Percentiles rank a stretch among this genome's conserved stretches.
These are phyloP conservation scores for Carabus problematicus DNA, from an alignment of 2,888 invertebrate genomes.

Conservation along the genomic window DNA sequence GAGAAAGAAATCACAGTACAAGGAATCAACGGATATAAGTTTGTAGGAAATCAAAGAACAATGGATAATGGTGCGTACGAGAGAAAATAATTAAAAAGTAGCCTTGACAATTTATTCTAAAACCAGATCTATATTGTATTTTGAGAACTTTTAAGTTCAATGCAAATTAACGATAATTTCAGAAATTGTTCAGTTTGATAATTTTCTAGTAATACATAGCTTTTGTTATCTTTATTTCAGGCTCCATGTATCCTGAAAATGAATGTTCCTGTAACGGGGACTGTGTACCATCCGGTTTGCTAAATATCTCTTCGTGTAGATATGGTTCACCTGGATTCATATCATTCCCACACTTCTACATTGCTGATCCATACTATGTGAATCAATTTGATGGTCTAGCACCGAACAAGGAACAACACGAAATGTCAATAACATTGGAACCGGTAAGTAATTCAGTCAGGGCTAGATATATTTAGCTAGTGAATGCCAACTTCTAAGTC, in stretches of 20 bases:
- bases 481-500: too few species aligned
- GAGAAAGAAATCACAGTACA: slow-evolving; percentile 64
- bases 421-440: slow-evolving; percentile 78
- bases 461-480: too few species aligned
- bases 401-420: slow-evolving; percentile 73
- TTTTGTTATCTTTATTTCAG: slow-evolving; percentile 55
- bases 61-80: slow-evolving; percentile 71
- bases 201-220: neutral
- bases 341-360: slow-evolving; percentile 84
- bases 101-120: too few species aligned
- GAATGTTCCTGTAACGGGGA: slow-evolving; percentile 77
- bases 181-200: neutral
- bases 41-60: slow-evolving; percentile 67
- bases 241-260: slow-evolving; percentile 66
- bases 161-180: neutral
- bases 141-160: neutral
- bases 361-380: slow-evolving; percentile 73
- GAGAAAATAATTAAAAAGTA: too few species aligned
- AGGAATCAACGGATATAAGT: slow-evolving; percentile 73
- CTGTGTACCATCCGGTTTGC: slow-evolving; percentile 75
- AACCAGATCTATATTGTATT: too few species aligned
- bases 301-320: slow-evolving; percentile 81
- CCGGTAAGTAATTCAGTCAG: slow-evolving; percentile 65
- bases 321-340: slow-evolving; percentile 84
- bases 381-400: slow-evolving; percentile 72